These are phyloP conservation scores for Agelas oroides DNA, from an alignment of 37 sponge, comb jelly and placozoan species.

Conservation along the genomic window DNA sequence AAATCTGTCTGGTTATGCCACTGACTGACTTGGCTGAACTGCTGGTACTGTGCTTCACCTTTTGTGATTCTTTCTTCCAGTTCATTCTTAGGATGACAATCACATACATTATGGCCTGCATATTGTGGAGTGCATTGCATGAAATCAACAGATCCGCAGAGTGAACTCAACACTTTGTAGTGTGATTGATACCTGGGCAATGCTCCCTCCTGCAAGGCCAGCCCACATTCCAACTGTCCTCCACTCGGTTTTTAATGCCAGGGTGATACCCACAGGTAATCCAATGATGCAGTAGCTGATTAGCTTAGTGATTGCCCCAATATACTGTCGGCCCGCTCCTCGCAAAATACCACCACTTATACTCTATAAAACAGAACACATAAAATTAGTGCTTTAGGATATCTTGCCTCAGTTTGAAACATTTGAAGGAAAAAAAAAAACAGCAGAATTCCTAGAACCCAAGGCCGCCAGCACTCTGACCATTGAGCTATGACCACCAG, in stretches of 20 bases:
- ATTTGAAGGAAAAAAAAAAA: too few species aligned
- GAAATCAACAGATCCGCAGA: too few species aligned
- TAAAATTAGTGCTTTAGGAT: too few species aligned
- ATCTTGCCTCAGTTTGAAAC: too few species aligned
- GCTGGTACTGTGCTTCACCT: conserved; percentile 3
- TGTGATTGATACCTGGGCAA: conserved; percentile 6
- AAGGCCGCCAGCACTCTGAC: too few species aligned
- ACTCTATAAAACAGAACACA: neutral
- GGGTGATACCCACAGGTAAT: conserved; percentile 46
- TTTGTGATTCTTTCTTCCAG: conserved; percentile 18
- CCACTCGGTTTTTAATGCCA: conserved; percentile 29
- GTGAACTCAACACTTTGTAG: too few species aligned
- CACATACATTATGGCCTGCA: neutral
- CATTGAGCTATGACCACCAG: too few species aligned
- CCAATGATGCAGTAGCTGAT: conserved; percentile 47
- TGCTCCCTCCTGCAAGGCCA: conserved; percentile 30
- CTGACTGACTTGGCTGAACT: too few species aligned
- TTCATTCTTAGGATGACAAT: conserved; percentile 1
- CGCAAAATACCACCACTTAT: neutral
- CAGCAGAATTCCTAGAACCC: too few species aligned
- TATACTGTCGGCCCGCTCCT: neutral
- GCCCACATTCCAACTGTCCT: conserved; percentile 62
- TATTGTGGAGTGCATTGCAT: too few species aligned
- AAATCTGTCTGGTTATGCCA: too few species aligned
- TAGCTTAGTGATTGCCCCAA: conserved; percentile 46